A percentile compares a stretch with the other conserved stretches of the same genome.
These are phyloP conservation scores for Apotomis capreana DNA, from an alignment of 2,888 invertebrate species.

Conservation along the genomic window DNA sequence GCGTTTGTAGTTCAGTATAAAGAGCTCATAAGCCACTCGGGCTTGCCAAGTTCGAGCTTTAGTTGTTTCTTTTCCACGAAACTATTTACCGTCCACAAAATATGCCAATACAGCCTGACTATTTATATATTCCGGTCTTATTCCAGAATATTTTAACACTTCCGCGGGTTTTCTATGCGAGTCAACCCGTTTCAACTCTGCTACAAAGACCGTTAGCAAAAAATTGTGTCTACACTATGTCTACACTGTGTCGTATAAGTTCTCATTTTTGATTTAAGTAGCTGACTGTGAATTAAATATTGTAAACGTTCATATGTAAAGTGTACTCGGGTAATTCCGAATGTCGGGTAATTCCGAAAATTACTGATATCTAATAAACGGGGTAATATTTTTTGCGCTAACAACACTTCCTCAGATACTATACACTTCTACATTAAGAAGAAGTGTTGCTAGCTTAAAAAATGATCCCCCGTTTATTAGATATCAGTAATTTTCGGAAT, in stretches of 20 bases:
- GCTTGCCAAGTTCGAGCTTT: slow-evolving; percentile 36
- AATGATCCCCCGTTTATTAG: no score
- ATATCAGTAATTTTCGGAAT: no score
- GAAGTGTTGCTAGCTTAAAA: no score
- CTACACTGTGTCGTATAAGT: no score
- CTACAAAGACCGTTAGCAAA: neutral
- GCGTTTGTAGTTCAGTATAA: slow-evolving; percentile 23
- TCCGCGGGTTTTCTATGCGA: neutral
- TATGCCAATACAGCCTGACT: slow-evolving; percentile 19
- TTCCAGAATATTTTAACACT: slow-evolving; percentile 1
- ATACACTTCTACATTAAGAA: no score
- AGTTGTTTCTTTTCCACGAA: slow-evolving; percentile 27
- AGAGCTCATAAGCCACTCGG: slow-evolving; percentile 34
- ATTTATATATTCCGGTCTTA: slow-evolving; percentile 3
- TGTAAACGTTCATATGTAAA: neutral
- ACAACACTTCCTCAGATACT: no score
- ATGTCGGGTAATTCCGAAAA: no score
- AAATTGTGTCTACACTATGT: neutral
- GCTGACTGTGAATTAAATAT: neutral
- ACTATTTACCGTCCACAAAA: slow-evolving; percentile 26
- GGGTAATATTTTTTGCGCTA: no score
- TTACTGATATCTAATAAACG: no score
- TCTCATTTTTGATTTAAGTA: no score
- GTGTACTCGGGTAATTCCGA: no score
- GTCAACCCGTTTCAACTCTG: neutral